These are phyloP conservation scores for Smittia sp. DNA, from an alignment of 2,888 invertebrate genomes.

Conservation along the genomic window DNA sequence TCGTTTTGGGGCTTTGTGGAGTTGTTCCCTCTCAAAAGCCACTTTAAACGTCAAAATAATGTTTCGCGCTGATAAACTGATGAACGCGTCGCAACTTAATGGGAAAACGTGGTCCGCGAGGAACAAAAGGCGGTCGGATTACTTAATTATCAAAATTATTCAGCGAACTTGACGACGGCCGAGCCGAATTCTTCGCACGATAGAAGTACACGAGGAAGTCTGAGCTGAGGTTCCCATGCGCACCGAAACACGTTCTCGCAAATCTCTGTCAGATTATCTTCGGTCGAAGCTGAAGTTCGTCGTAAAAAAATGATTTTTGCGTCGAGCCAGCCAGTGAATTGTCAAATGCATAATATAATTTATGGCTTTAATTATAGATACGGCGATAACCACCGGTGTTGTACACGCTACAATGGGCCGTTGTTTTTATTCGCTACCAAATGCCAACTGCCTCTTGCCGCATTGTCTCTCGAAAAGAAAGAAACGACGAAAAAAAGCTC, in stretches of 20 bases:
- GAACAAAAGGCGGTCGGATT: background rate
- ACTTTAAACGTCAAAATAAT: constrained; percentile 15
- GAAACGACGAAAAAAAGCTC: background rate
- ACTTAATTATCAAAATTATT: background rate
- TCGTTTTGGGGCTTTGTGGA: background rate
- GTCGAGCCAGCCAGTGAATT: background rate
- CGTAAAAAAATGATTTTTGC: background rate
- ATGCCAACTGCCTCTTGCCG: background rate
- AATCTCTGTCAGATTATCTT: background rate
- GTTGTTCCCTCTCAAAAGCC: background rate
- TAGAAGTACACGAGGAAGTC: background rate
- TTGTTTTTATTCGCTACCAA: background rate
- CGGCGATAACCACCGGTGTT: background rate
- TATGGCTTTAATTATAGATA: constrained; percentile 1
- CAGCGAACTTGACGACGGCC: background rate
- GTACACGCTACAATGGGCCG: background rate
- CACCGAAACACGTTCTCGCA: background rate
- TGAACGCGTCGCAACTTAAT: background rate
- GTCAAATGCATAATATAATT: constrained; percentile 23
- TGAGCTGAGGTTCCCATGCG: background rate
- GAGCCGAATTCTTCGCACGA: background rate
- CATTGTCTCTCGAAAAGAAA: background rate
- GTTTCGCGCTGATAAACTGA: constrained; percentile 1
- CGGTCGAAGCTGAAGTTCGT: background rate
- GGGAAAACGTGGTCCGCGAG: background rate